A percentile compares a stretch with the other conserved stretches of the same genome.
Conservation (phyloP, 2,888 invertebrate species). For the Linnaemya tessellans region DNA sequence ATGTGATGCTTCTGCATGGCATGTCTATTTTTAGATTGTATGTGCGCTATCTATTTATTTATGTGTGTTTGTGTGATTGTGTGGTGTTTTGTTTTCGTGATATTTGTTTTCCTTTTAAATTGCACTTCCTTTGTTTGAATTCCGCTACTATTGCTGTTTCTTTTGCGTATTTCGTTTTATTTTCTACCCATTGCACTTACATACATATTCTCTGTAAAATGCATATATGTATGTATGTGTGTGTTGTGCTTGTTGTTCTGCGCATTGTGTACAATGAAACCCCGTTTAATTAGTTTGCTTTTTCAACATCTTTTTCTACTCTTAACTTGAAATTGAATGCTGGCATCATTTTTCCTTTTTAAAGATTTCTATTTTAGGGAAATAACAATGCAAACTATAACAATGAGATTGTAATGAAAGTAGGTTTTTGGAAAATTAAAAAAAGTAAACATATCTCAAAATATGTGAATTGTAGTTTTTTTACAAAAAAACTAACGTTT, state of each 20-base stretch:
- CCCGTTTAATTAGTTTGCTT: conserved; percentile 56
- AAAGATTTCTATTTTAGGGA: conserved; percentile 21
- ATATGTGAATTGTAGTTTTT: background rate
- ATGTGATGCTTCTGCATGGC: background rate
- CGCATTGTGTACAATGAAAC: conserved; percentile 36
- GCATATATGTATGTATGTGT: background rate
- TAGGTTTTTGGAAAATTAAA: conserved; percentile 6
- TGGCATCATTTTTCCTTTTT: conserved; percentile 14
- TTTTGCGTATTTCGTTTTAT: background rate
- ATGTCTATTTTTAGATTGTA: background rate
- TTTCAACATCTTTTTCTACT: conserved; percentile 35
- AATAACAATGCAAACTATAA: conserved; percentile 13
- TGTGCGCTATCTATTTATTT: background rate
- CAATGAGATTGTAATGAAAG: background rate
- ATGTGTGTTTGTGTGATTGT: conserved; percentile 7
- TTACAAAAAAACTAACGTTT: background rate
- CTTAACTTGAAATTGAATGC: conserved; percentile 39
- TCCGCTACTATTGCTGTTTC: conserved; percentile 20
- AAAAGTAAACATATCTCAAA: background rate
- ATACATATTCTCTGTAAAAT: background rate
- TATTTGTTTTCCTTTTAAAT: conserved; percentile 39
- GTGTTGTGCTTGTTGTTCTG: conserved; percentile 24
- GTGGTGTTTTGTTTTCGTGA: conserved; percentile 22
- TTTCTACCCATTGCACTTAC: background rate
- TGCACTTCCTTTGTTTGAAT: conserved; percentile 56